Evolutionary conservation across 2,113 vertebrate genomes (phyloP), one percentile per base, ranked within the genome.

Genomic region (Tichodroma muraria): DNA sequence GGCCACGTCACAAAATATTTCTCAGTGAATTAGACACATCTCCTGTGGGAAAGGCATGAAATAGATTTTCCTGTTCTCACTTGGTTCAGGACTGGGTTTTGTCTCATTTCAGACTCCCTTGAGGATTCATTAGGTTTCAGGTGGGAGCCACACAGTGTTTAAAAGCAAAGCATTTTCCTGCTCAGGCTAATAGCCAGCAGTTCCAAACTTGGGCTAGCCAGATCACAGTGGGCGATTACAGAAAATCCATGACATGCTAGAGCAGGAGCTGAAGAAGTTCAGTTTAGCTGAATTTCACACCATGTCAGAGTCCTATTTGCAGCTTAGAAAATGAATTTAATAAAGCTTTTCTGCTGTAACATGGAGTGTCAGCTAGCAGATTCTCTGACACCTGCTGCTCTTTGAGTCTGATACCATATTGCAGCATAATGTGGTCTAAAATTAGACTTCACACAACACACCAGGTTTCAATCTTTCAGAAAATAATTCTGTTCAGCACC

Each of bases 351-450:
- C 81, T 89, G 88, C 97, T 90, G 78, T 73, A 72, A 93, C 64
- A 78, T 84, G 60, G 90, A 90, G 71, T 84, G 88, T 85, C 84
- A 95, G 86, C 68, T 68, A 96, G 95, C 89, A 89, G 81, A 92
- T 96, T 95, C 96, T 95, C 97, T 94, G 94, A 97, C 92, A 96
- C 95, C 95, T 97, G 96, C 97, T 97, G 95, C 95, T 97, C 78
- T 85, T 95, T 95, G 96, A 94, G 89, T 93, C 95, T 91, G 88
- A 87, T 94, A 93, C 90, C 85, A 96, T 91, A 85, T 95, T 97
- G 94, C 95, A 91, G 91, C 91, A 95, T 96, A 93, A 93, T 95
- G 91, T 76, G 80, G 68, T 94, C 96, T 96, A 96, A 97, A 96
- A 95, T 97, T 97, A 95, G 93, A 92, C 94, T 96, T 91, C 90